Evolutionary conservation across 2,113 vertebrate genomes (phyloP).

Genomic region (Trematomus loennbergii): DNA sequence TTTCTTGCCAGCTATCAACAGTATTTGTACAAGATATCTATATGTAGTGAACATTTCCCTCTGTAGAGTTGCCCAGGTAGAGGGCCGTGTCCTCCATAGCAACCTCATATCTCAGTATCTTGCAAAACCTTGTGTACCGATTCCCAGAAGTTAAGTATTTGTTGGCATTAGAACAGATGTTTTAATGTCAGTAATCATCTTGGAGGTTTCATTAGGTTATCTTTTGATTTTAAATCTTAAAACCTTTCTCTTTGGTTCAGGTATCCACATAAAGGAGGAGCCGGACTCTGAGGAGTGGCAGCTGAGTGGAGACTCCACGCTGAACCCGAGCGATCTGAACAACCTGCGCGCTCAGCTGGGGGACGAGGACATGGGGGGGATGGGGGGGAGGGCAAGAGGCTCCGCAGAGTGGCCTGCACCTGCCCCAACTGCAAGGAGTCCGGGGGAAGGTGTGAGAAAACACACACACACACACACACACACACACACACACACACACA

Average conservation of each 20-base stretch:
- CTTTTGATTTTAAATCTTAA: no score
- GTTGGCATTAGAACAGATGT: no score
- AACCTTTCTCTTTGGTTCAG: constrained; percentile 76
- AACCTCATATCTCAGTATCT: no score
- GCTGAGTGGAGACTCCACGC: constrained; percentile 93
- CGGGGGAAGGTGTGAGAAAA: constrained; percentile 89
- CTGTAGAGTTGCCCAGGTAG: no score
- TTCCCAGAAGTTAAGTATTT: no score
- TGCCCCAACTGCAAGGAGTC: constrained; percentile 99
- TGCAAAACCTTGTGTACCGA: no score
- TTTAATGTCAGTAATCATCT: no score
- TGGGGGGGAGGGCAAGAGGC: constrained; percentile 94
- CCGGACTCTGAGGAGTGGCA: constrained; percentile 98
- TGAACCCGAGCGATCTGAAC: constrained; percentile 96
- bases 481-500: background rate
- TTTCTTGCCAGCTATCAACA: no score
- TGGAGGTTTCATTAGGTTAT: no score
- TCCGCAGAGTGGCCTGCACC: constrained; percentile 96
- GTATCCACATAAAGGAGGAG: constrained; percentile 98
- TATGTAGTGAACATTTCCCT: no score
- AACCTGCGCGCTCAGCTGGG: constrained; percentile 94
- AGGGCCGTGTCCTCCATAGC: no score
- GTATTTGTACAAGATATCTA: no score
- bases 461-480: background rate
- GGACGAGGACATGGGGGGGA: constrained; percentile 92